phyloP scores from a whole-genome alignment of 1,140 invertebrate genomes.

The Cydia fagiglandana region DNA sequence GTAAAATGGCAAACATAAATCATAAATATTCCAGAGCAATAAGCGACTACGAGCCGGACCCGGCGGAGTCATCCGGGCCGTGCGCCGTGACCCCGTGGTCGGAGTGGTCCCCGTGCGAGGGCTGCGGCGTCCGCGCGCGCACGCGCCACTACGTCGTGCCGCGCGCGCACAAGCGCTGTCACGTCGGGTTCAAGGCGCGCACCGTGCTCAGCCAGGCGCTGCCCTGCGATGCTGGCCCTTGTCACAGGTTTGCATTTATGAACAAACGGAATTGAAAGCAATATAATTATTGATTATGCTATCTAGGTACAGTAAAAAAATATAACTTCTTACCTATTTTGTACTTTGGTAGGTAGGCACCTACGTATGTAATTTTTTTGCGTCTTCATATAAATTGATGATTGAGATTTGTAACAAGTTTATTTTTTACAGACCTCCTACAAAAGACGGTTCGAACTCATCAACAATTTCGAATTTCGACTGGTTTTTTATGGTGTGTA shows the following conservation, averaged over 20 bases:
- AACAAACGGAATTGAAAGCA: too few species aligned
- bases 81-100: constrained; percentile 71
- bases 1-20: too few species aligned
- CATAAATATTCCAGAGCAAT: constrained; percentile 46
- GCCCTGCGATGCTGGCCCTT: constrained; percentile 67
- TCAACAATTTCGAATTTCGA: constrained; percentile 52
- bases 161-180: constrained; percentile 72
- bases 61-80: constrained; percentile 59
- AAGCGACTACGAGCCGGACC: constrained; percentile 71
- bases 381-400: too few species aligned
- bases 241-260: constrained; percentile 59
- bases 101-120: constrained; percentile 72
- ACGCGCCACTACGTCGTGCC: constrained; percentile 68
- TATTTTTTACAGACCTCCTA: constrained; percentile 52
- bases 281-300: too few species aligned
- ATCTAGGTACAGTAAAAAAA: too few species aligned
- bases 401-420: background rate
- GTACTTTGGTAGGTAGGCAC: too few species aligned
- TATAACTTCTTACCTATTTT: too few species aligned
- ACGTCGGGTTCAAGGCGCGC: constrained; percentile 61
- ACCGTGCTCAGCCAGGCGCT: constrained; percentile 70
- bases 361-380: too few species aligned
- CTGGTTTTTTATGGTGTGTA: constrained; percentile 69
- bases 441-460: constrained; percentile 45
- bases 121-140: constrained; percentile 66